Percentiles rank a stretch among this genome's conserved stretches.
Conservation (phyloP, 2,888 invertebrate species). For the Yponomeuta plumbellus region DNA sequence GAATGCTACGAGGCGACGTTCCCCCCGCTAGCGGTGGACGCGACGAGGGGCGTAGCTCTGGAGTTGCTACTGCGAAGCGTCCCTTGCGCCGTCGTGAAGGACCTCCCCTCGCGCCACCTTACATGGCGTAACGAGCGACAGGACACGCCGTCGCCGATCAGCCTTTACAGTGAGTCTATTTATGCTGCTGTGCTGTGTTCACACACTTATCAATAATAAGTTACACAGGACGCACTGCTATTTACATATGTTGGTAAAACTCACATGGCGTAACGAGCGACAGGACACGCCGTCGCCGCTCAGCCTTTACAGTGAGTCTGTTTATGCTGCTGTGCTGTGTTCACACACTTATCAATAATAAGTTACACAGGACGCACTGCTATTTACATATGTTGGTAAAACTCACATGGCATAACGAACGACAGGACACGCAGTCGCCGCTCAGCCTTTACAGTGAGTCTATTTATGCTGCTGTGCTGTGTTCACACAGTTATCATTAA, state of each 20-base stretch:
- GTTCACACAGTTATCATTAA: too few relatives aligned
- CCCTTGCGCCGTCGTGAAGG: slow-evolving; percentile 77
- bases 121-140: slow-evolving; percentile 30
- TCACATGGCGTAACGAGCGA: slow-evolving; percentile 34
- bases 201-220: too few relatives aligned
- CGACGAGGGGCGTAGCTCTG: slow-evolving; percentile 85
- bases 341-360: too few relatives aligned
- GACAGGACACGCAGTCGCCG: slow-evolving; percentile 31
- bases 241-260: too few relatives aligned
- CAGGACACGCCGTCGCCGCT: slow-evolving; percentile 31
- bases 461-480: not conserved
- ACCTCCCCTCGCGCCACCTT: slow-evolving; percentile 61
- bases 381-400: too few relatives aligned
- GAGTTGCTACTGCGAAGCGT: slow-evolving; percentile 94
- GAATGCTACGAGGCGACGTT: slow-evolving; percentile 88
- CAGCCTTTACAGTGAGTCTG: slow-evolving; percentile 40
- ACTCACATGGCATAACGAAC: slow-evolving; percentile 36
- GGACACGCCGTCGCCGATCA: slow-evolving; percentile 31
- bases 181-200: not conserved
- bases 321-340: not conserved
- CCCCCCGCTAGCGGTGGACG: slow-evolving; percentile 75
- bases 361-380: too few relatives aligned
- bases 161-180: slow-evolving; percentile 40
- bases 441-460: slow-evolving; percentile 41
- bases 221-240: too few relatives aligned